Evolutionary conservation across 2,113 vertebrate genomes (phyloP), one percentile per base, ranked within the genome.

Genomic region (Perca fluviatilis): DNA sequence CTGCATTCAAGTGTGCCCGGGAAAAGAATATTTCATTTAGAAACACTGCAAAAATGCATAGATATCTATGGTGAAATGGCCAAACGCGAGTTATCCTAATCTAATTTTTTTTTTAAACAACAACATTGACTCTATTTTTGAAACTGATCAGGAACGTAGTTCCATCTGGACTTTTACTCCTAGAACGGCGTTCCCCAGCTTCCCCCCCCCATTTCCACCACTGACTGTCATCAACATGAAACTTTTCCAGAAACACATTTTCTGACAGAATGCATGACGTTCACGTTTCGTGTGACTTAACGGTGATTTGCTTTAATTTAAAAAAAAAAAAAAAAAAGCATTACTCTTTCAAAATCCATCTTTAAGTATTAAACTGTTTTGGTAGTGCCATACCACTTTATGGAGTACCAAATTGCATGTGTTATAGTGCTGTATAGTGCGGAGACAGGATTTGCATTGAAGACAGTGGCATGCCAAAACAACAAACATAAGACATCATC

Each of bases 391-490:
- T n/a, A 46, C 23, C 14, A 15, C 54, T 30, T 61, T 0, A 47
- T 11, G 25, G 19, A 6, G 9, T 23, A 36, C 51, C 23, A 33
- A 6, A 25, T 19, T 5, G 23, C 15, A 16, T 3, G 43, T 30
- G 58, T 46, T 25, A 5, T 30, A 2, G 58, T 61, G 54, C 53
- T 79, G 50, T 63, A n/a, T n/a, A n/a, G n/a, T n/a, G n/a, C n/a
- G 83, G 47, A 33, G 21, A 79, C 33, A 74, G 19, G 56, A 40
- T 33, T 13, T 54, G 66, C n/a, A 64, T 27, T 56, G 23, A 67
- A 25, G 67, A 72, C 30, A 61, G 36, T 47, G 54, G 33, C 53
- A 75, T 63, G 60, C 57, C 57, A 40, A 63, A 57, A 64, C 27
- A 68, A 46, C 27, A 47, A 70, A 62, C 36, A 62, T 0, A 67